These are phyloP conservation scores for Nematostella vectensis DNA, from an alignment of 92 coral and sea anemone genomes.

Conservation along the genomic window DNA sequence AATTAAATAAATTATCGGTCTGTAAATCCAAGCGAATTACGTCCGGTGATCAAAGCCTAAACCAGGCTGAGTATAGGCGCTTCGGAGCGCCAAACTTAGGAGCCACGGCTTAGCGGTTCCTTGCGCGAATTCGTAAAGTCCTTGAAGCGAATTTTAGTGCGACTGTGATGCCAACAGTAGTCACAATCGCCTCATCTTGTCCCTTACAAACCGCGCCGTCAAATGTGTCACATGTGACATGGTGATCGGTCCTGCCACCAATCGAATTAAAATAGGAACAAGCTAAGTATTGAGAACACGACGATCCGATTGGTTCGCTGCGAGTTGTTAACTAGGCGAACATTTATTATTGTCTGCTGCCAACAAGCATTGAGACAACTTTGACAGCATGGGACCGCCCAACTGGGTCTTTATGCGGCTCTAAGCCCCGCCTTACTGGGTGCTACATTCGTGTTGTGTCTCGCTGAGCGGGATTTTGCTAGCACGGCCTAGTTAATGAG, in stretches of 20 bases:
- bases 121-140: constrained; percentile 42
- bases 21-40: constrained; percentile 15
- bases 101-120: neutral
- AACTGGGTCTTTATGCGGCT: constrained; percentile 90
- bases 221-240: constrained; percentile 95
- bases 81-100: neutral
- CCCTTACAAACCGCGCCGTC: constrained; percentile 92
- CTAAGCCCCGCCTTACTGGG: constrained; percentile 97
- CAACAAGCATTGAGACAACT: constrained; percentile 94
- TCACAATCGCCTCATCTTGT: constrained; percentile 96
- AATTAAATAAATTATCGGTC: constrained; percentile 60
- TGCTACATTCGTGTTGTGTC: constrained; percentile 79
- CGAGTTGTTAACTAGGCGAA: constrained; percentile 99
- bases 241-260: constrained; percentile 77
- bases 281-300: constrained; percentile 96
- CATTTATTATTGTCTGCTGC: constrained; percentile 99
- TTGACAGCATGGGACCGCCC: constrained; percentile 98
- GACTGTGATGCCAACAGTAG: constrained; percentile 65
- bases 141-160: constrained; percentile 59
- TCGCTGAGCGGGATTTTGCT: constrained; percentile 61
- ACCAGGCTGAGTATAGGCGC: constrained; percentile 26
- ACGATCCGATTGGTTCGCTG: constrained; percentile 83
- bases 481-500: constrained; percentile 67
- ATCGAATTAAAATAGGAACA: constrained; percentile 99
- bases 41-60: constrained; percentile 19